Conservation (phyloP, 2,797 vertebrate species). For the Sciaenops ocellatus region DNA sequence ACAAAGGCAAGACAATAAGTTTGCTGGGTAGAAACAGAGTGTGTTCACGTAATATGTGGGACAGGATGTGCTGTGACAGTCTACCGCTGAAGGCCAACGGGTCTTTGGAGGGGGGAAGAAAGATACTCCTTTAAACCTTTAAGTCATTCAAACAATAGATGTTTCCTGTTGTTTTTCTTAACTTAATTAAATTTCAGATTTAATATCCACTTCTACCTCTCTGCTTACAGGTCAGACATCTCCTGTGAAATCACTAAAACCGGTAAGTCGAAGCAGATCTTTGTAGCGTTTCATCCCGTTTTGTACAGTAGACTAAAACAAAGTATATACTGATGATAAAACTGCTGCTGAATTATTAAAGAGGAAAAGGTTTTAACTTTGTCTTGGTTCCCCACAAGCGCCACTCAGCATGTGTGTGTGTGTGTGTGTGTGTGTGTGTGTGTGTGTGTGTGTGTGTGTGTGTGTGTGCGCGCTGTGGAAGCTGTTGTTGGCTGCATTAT, state of each 20-base stretch:
- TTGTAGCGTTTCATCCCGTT: neutral
- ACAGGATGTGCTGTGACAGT: neutral
- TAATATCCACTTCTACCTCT: slow-evolving; percentile 21
- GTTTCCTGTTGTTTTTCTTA: neutral
- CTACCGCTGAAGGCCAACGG: neutral
- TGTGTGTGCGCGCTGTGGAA: slow-evolving; percentile 15
- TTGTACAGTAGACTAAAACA: slow-evolving; percentile 4
- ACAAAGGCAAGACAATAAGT: neutral
- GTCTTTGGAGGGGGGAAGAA: neutral
- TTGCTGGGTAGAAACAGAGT: neutral
- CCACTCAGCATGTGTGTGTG: slow-evolving; percentile 14
- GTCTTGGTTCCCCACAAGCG: slow-evolving; percentile 41
- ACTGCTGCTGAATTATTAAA: slow-evolving; percentile 66
- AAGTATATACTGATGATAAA: neutral
- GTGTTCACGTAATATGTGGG: neutral
- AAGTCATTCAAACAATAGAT: slow-evolving; percentile 5
- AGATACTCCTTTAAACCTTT: neutral
- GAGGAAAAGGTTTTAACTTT: slow-evolving; percentile 39
- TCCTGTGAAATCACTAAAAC: slow-evolving; percentile 93
- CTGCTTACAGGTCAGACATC: slow-evolving; percentile 92
- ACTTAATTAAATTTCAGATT: neutral
- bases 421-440: slow-evolving; percentile 15
- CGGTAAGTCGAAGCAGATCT: slow-evolving; percentile 79
- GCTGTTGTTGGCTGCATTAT: slow-evolving; percentile 64
- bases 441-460: slow-evolving; percentile 19